Percentiles rank a stretch among this genome's conserved stretches.
phyloP scores from a whole-genome alignment of 1,140 invertebrate species.

The Calephelis nemesis region DNA sequence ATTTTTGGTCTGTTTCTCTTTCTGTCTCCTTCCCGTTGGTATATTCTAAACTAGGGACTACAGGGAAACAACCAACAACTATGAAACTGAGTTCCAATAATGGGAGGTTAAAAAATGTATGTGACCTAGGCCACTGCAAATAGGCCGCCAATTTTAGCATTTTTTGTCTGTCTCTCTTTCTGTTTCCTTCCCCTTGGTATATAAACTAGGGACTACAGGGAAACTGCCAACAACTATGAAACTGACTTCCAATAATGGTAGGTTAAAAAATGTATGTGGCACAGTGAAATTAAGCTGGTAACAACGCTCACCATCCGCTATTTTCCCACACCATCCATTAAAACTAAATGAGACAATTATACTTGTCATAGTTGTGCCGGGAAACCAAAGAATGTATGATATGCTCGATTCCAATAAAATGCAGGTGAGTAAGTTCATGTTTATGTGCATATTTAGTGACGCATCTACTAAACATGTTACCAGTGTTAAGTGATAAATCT shows the following conservation, averaged over 20 bases:
- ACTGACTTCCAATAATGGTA: background rate
- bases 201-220: too few relatives aligned
- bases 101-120: background rate
- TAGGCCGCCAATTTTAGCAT: too few relatives aligned
- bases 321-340: background rate
- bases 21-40: too few relatives aligned
- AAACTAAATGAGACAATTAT: background rate
- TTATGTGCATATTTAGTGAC: background rate
- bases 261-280: background rate
- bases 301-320: background rate
- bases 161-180: too few relatives aligned
- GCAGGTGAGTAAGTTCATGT: constrained; percentile 10
- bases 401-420: constrained; percentile 1
- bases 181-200: too few relatives aligned
- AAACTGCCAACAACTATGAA: background rate
- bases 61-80: background rate
- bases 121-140: background rate
- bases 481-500: too few relatives aligned
- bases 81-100: too few relatives aligned
- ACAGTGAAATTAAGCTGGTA: background rate
- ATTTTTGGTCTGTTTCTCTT: too few relatives aligned
- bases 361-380: constrained; percentile 1
- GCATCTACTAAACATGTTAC: too few relatives aligned
- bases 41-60: too few relatives aligned
- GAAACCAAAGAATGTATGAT: constrained; percentile 12